These are phyloP conservation scores for Isaurus tuberculatus DNA, from an alignment of 92 coral and sea anemone genomes.

Conservation along the genomic window DNA sequence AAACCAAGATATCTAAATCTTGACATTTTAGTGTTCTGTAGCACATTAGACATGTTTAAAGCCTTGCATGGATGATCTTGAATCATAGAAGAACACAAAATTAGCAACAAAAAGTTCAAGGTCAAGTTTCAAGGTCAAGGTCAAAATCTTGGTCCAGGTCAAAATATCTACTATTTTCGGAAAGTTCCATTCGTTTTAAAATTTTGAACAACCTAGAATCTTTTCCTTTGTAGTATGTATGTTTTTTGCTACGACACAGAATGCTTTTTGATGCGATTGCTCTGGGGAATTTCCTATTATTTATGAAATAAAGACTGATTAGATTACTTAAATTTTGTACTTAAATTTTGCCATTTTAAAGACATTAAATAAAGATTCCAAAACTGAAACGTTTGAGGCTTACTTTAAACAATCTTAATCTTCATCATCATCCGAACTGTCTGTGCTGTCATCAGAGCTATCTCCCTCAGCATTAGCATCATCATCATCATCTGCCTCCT, in stretches of 20 bases:
- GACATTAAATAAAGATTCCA: neutral
- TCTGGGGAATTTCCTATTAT: neutral
- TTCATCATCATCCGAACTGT: neutral
- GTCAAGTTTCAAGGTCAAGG: neutral
- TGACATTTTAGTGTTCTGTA: neutral
- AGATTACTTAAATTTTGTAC: neutral
- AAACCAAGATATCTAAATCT: neutral
- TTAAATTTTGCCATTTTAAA: neutral
- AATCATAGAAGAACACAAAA: neutral
- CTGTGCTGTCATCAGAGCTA: neutral
- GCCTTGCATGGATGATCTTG: neutral
- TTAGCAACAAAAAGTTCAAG: neutral
- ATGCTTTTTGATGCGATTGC: neutral
- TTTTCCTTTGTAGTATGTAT: neutral
- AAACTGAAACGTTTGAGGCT: too few species aligned
- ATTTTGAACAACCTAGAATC: neutral
- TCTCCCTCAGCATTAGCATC: neutral
- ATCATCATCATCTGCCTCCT: neutral
- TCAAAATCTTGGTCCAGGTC: neutral
- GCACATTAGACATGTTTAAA: neutral
- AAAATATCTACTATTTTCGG: neutral
- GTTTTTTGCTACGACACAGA: neutral
- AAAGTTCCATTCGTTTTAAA: neutral
- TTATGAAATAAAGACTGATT: neutral
- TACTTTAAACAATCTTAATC: neutral